Base-by-base conservation (phyloP, 2,888 invertebrate genomes). In the Troglohyphantes excavatus region DNA sequence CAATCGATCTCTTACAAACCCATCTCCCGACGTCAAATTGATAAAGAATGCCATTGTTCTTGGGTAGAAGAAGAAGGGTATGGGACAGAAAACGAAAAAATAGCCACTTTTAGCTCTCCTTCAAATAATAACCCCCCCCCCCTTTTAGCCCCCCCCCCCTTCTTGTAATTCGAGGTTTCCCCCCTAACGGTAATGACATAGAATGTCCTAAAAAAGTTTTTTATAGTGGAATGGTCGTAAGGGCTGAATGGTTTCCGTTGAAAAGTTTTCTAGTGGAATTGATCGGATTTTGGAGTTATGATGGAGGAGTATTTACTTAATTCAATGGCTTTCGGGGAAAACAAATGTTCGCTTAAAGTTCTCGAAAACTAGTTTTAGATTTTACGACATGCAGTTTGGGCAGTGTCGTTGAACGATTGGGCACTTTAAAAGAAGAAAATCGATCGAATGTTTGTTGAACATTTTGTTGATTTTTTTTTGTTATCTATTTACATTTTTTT, bases 11-110 rank as follows among this genome's bases (percentile, higher is more conserved):
- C 61, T 33, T 21, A 21, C 23, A 53, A 53, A 59, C 61, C 43
- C 73, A 43, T 27, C 72, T 59, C 13, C 26, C 17, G 26, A 81
- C 81, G 81, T 26, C 73, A 83, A 83, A 83, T 83, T 83, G 83
- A 83, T 83, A 83, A 72, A 82, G 83, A 83, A 83, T 73, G 73
- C 43, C 73, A 73, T 83, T 83, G 83, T 83, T 65, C 83, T 63
- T 83, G 65, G 73, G 70, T 33, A 59, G 70, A 53, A 73, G 33
- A 17, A 17, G n/a, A 53, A 5, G 53, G 53, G 29, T 27, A 33
- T 19, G 53, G 17, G 26, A 75, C n/a, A 33, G 27, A 46, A 27
- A 68, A 23, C 23, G 70, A 39, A 81, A 81, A 39, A 68, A n/a
- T 39, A 61, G 61, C 70, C 68, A 68, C 68, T 81, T 79, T 67